phyloP scores from a whole-genome alignment of 2,888 invertebrate species.

The Sarcophaga variegata region DNA sequence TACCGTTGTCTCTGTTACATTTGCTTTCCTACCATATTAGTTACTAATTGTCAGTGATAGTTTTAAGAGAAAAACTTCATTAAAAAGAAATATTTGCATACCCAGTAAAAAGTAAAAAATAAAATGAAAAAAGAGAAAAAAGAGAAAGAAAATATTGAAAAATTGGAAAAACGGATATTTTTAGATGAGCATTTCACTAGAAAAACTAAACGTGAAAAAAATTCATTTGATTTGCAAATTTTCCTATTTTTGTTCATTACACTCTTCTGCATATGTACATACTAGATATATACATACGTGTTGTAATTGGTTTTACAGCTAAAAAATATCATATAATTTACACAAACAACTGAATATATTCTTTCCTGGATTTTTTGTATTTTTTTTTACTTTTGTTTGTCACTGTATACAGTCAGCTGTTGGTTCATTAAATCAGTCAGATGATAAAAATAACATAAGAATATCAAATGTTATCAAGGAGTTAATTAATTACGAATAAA shows the following conservation, averaged over 20 bases:
- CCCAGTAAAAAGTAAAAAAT: too few species aligned
- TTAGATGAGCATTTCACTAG: too few species aligned
- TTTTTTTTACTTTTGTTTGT: not conserved
- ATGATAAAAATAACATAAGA: slow-evolving; percentile 40
- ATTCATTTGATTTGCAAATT: not conserved
- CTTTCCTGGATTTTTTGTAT: not conserved
- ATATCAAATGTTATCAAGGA: slow-evolving; percentile 48
- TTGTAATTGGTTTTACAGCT: slow-evolving; percentile 46
- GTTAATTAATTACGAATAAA: too few species aligned
- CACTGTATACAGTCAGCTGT: slow-evolving; percentile 3
- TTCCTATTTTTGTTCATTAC: not conserved
- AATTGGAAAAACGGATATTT: too few species aligned
- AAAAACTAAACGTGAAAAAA: too few species aligned
- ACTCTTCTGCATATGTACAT: not conserved
- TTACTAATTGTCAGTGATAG: slow-evolving; percentile 54
- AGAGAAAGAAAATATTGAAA: too few species aligned
- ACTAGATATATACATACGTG: not conserved
- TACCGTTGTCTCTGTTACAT: too few species aligned
- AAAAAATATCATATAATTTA: not conserved
- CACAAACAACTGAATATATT: too few species aligned
- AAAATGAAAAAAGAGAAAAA: too few species aligned
- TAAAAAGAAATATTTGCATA: too few species aligned
- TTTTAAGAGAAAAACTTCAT: slow-evolving; percentile 3
- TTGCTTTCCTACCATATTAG: not conserved
- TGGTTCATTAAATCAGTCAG: slow-evolving; percentile 18